A percentile compares a stretch with the other conserved stretches of the same genome.
Conservation (phyloP, 2,797 vertebrate genomes). For the Petrocephalus schoutedeni region DNA sequence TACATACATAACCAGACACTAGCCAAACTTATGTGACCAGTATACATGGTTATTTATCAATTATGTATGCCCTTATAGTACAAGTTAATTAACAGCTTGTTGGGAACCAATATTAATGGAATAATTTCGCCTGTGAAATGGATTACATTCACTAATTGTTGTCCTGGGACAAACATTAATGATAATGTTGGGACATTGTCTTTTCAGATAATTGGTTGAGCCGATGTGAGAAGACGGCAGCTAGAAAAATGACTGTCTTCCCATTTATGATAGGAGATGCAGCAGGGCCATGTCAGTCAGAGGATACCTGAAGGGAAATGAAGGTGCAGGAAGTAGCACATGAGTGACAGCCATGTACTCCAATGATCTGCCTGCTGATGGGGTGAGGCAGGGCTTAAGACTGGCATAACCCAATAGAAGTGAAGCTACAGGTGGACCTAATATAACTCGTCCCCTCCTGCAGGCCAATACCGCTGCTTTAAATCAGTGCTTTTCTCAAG, state of each 20-base stretch:
- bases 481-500: background rate
- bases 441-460: background rate
- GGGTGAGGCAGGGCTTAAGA: background rate
- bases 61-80: background rate
- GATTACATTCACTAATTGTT: background rate
- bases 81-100: background rate
- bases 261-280: background rate
- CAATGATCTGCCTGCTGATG: background rate
- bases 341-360: slow-evolving; percentile 50
- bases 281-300: background rate
- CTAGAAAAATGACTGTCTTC: background rate
- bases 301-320: background rate
- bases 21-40: background rate
- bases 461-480: background rate
- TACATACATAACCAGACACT: slow-evolving; percentile 15
- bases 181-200: slow-evolving; percentile 48
- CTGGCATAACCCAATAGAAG: background rate
- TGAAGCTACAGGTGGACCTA: background rate
- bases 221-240: background rate
- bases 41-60: slow-evolving; percentile 18
- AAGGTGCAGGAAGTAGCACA: slow-evolving; percentile 24
- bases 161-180: background rate
- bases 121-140: background rate
- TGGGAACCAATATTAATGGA: background rate
- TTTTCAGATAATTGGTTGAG: slow-evolving; percentile 37